A percentile compares a stretch with the other conserved stretches of the same genome.
These are phyloP conservation scores for Caloenas nicobarica DNA, from an alignment of 2,113 vertebrate genomes.

Conservation along the genomic window DNA sequence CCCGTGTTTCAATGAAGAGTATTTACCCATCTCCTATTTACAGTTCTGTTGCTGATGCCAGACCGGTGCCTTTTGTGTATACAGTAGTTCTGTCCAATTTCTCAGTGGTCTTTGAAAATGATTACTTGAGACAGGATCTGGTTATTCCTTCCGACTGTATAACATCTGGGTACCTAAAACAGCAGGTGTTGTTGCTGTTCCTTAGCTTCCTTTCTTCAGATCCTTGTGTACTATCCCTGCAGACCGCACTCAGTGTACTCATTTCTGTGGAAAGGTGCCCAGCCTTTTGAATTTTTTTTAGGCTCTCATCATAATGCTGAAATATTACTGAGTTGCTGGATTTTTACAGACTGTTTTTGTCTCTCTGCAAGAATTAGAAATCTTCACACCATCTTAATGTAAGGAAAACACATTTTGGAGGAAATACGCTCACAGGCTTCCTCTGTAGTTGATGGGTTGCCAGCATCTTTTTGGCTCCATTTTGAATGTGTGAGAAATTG, in stretches of 20 bases:
- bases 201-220: not conserved
- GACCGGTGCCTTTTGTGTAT: not conserved
- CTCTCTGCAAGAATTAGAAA: slow-evolving; percentile 27
- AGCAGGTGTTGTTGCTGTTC: not conserved
- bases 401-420: not conserved
- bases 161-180: not conserved
- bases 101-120: not conserved
- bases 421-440: not conserved
- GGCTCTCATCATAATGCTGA: not conserved
- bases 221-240: not conserved
- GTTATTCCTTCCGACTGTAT: not conserved
- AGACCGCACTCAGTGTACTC: rapidly evolving
- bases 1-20: not conserved
- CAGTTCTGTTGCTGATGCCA: not conserved
- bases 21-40: not conserved
- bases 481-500: not conserved
- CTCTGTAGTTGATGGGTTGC: not conserved
- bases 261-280: not conserved
- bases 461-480: slow-evolving; percentile 11
- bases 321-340: not conserved
- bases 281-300: not conserved
- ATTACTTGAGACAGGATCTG: not conserved
- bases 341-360: not conserved
- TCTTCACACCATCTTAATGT: not conserved
- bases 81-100: not conserved